A percentile compares a stretch with the other conserved stretches of the same genome.
phyloP scores from a whole-genome alignment of 2,113 vertebrate genomes.

The Rutilus rutilus region DNA sequence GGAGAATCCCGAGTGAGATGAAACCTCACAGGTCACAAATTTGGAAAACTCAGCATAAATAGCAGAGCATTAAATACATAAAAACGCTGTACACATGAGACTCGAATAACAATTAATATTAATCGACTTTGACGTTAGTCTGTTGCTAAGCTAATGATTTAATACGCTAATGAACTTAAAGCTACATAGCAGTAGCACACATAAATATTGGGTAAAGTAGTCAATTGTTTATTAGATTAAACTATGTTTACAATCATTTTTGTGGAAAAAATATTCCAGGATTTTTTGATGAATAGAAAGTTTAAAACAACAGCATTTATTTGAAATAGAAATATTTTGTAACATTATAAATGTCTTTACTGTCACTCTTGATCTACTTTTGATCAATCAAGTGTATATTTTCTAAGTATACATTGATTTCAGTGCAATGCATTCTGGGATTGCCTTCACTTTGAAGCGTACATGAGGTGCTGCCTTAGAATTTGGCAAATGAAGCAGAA shows the following conservation, averaged over 20 bases:
- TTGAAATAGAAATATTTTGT: neutral
- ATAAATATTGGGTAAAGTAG: too few species aligned
- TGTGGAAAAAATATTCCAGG: neutral
- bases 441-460: neutral
- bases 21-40: neutral
- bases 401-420: neutral
- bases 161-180: too few species aligned
- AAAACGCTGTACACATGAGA: neutral
- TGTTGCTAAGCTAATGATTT: too few species aligned
- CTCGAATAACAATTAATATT: neutral
- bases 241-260: neutral
- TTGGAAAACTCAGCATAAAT: too few species aligned
- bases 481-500: neutral
- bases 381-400: neutral
- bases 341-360: too few species aligned
- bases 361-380: too few species aligned
- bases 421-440: neutral
- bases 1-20: neutral
- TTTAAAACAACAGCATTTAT: neutral
- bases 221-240: too few species aligned
- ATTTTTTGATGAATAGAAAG: neutral
- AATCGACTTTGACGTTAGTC: too few species aligned
- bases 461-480: neutral
- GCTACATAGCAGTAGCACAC: too few species aligned
- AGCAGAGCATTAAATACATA: neutral